Evolutionary conservation across 1,140 invertebrate species (phyloP).

Genomic region (Bombyx mandarina): DNA sequence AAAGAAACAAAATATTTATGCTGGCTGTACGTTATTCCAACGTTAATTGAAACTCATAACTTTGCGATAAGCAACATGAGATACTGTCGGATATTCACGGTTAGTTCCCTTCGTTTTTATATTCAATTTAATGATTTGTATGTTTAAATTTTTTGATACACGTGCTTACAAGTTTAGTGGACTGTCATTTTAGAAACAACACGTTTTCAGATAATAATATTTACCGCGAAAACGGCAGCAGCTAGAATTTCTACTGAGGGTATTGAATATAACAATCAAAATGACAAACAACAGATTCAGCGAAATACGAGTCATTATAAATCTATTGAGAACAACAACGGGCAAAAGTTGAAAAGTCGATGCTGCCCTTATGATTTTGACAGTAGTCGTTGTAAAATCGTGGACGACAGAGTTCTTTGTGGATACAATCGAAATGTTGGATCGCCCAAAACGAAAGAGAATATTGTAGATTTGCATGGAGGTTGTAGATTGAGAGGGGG

Average conservation of each 20-base stretch:
- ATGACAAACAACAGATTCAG: not conserved
- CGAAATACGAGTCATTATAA: not conserved
- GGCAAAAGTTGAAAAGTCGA: constrained; percentile 18
- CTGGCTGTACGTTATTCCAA: constrained; percentile 9
- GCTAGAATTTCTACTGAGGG: constrained; percentile 8
- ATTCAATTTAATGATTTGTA: not conserved
- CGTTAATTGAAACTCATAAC: constrained; percentile 20
- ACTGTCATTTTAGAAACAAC: not conserved
- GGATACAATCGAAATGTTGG: constrained; percentile 49
- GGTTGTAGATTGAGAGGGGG: constrained; percentile 37
- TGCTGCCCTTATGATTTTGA: constrained; percentile 57
- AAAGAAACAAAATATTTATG: constrained; percentile 1
- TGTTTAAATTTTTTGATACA: not conserved
- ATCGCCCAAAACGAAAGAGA: constrained; percentile 13
- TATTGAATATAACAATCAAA: not conserved
- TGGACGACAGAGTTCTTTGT: constrained; percentile 47
- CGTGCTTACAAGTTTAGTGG: not conserved
- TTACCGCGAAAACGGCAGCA: not conserved
- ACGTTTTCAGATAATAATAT: constrained; percentile 2
- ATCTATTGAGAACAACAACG: not conserved
- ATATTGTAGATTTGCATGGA: constrained; percentile 19
- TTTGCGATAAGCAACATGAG: constrained; percentile 37
- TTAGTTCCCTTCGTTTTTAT: constrained; percentile 19
- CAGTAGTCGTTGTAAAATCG: constrained; percentile 29
- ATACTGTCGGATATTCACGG: constrained; percentile 22